These are phyloP conservation scores for Xanthia togata DNA, from an alignment of 2,888 invertebrate species.

Conservation along the genomic window DNA sequence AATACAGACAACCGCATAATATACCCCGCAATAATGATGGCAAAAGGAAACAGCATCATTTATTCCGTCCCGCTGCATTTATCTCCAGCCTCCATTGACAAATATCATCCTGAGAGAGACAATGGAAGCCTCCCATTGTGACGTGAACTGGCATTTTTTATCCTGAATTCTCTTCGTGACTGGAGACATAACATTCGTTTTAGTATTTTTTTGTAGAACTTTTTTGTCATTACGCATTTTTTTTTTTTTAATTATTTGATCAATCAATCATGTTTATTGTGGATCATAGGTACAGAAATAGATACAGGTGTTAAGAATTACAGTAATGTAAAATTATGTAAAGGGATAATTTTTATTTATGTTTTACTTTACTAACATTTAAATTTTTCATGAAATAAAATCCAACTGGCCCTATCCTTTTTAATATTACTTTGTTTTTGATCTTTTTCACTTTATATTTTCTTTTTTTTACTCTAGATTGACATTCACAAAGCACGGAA, in stretches of 20 bases:
- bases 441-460: not conserved
- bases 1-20: slow-evolving; percentile 19
- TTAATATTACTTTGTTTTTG: not conserved
- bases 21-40: slow-evolving; percentile 37
- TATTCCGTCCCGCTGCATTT: slow-evolving; percentile 51
- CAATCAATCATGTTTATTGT: no score
- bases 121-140: slow-evolving; percentile 48
- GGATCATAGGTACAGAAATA: no score
- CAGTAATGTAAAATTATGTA: no score
- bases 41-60: slow-evolving; percentile 45
- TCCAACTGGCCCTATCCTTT: not conserved
- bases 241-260: no score
- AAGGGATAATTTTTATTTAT: slow-evolving; percentile 1
- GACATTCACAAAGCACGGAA: not conserved
- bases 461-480: not conserved
- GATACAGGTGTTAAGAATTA: no score
- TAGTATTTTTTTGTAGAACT: not conserved
- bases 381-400: not conserved
- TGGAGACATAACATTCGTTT: slow-evolving; percentile 19
- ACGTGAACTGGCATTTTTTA: slow-evolving; percentile 41
- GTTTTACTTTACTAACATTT: slow-evolving; percentile 10
- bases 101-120: slow-evolving; percentile 55
- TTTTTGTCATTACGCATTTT: not conserved
- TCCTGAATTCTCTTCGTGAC: slow-evolving; percentile 39
- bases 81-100: slow-evolving; percentile 34